Evolutionary conservation across 2,888 invertebrate genomes (phyloP), one percentile per base, ranked within the genome.

Genomic region (Hermaeophaga mercurialis): DNA sequence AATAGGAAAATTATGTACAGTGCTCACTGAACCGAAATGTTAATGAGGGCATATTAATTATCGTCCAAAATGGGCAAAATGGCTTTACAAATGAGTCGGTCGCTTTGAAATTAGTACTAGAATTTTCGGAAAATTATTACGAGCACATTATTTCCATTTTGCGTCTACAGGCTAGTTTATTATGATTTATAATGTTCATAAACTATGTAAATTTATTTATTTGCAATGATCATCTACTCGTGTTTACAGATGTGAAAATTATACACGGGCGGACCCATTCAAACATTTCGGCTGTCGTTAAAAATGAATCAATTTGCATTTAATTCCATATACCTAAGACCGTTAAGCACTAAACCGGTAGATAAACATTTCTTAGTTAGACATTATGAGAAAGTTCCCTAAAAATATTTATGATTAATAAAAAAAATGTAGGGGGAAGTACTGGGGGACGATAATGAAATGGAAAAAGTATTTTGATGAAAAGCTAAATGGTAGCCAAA

Each of bases 41-140:
- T 55, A 54, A 56, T 49, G 58, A 60, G 57, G 56, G 36, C 50
- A 47, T 58, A 61, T 58, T 61, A 61, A 61, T 61, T 58, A 58
- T 46, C 45, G 31, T 28, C 34, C 8, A 17, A 36, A 36, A 56
- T 52, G 26, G n/a, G 54, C 55, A 17, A 36, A 36, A 56, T 52
- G 19, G 56, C 55, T 58, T 61, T 61, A 54, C 56, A 50, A 61
- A 58, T 56, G 56, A 56, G 54, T 54, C 44, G 56, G 56, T 54
- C 24, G 61, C 54, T 53, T 56, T 54, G 56, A 50, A 61, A 61
- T 61, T 61, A 58, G 56, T 58, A 36, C 18, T 41, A 55, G 47
- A 54, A 58, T 58, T 61, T 61, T 61, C 46, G 50, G 61, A 56
- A 61, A 61, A 61, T 61, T 61, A 61, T 56, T 61, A 54, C 58